A percentile compares a stretch with the other conserved stretches of the same genome.
These are phyloP conservation scores for Verasper variegatus DNA, from an alignment of 2,113 vertebrate species.

Conservation along the genomic window DNA sequence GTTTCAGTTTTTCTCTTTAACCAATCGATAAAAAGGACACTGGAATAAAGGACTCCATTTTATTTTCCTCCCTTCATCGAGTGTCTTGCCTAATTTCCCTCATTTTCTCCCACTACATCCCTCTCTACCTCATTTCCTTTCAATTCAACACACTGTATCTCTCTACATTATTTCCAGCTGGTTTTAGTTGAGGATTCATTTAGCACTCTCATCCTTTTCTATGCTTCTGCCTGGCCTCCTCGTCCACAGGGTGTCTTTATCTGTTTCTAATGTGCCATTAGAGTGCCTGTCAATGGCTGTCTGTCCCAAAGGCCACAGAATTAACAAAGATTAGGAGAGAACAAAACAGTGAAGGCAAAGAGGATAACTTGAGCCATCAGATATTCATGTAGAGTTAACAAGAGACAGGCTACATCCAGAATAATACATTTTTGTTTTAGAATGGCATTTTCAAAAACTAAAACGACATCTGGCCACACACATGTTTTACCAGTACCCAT, in stretches of 20 bases:
- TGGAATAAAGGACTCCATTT: constrained; percentile 42
- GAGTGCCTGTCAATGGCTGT: constrained; percentile 38
- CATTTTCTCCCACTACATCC: constrained; percentile 19
- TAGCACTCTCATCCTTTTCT: constrained; percentile 20
- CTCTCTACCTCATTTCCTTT: constrained; percentile 23
- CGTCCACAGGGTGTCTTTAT: constrained; percentile 56
- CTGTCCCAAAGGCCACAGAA: constrained; percentile 32
- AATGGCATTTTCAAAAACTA: too few relatives aligned
- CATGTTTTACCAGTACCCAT: too few relatives aligned
- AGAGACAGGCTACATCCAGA: not conserved
- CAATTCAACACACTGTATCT: constrained; percentile 8
- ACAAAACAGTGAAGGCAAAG: not conserved
- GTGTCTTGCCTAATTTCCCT: constrained; percentile 34
- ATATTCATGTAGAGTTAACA: not conserved
- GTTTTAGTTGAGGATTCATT: constrained; percentile 28
- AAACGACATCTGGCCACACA: too few relatives aligned
- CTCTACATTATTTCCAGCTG: constrained; percentile 15
- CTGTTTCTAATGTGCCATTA: constrained; percentile 55
- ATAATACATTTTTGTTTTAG: not conserved
- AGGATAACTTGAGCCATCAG: constrained; percentile 9
- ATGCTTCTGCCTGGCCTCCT: constrained; percentile 24
- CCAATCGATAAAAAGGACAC: constrained; percentile 39
- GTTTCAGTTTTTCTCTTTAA: constrained; percentile 53
- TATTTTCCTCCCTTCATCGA: constrained; percentile 46
- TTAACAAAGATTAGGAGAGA: not conserved